Conservation (phyloP, 2,797 vertebrate species). For the Mycteria americana region DNA sequence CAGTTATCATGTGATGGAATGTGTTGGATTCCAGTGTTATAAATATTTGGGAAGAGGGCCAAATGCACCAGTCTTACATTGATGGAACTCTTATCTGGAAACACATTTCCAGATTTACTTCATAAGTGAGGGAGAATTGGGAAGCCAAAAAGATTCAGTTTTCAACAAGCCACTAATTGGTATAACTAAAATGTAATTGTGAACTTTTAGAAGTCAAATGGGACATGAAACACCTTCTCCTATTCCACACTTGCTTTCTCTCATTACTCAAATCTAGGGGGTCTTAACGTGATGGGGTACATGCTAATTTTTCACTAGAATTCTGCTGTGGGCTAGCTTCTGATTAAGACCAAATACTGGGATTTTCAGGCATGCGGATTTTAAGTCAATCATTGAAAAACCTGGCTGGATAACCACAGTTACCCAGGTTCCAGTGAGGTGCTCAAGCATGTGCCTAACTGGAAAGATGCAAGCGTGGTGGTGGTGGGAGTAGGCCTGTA, state of each 20-base stretch:
- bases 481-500: neutral
- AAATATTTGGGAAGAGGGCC: neutral
- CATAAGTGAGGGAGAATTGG: neutral
- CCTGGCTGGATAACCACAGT: neutral
- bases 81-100: neutral
- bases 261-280: neutral
- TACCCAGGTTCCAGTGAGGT: neutral
- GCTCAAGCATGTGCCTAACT: neutral
- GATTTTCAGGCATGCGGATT: neutral
- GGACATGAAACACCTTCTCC: neutral
- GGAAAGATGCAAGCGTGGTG: neutral
- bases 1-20: neutral
- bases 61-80: neutral
- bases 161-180: neutral
- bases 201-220: neutral
- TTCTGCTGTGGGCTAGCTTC: neutral
- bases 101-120: neutral
- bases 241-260: neutral
- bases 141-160: neutral
- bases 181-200: neutral
- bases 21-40: neutral
- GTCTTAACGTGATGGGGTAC: accelerated
- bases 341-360: neutral
- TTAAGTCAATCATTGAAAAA: neutral
- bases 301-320: neutral